Evolutionary conservation across 2,113 vertebrate genomes (phyloP).

Genomic region (Glareola pratincola): DNA sequence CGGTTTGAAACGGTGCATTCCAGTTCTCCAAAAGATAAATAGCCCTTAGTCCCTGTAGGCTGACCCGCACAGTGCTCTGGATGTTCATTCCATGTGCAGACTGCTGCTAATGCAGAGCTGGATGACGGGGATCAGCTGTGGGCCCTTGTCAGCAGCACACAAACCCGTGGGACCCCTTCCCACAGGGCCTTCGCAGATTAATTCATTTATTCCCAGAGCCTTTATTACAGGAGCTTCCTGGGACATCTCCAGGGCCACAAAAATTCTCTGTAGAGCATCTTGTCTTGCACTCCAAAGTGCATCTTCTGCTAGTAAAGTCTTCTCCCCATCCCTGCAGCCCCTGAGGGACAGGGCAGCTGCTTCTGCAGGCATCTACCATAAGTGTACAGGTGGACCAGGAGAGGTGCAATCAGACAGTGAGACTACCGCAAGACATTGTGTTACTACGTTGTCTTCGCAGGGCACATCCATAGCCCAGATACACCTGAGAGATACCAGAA

Average conservation of each 20-base stretch:
- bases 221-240: not conserved
- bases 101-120: not conserved
- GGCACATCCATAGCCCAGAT: not conserved
- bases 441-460: not conserved
- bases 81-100: not conserved
- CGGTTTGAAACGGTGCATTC: not conserved
- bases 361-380: not conserved
- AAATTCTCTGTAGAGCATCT: not conserved
- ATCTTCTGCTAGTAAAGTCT: no score
- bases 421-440: not conserved
- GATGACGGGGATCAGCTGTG: fast-evolving
- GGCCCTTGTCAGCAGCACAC: not conserved
- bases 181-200: not conserved
- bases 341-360: not conserved
- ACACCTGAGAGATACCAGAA: not conserved
- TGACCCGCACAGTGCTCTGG: not conserved
- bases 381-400: not conserved
- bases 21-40: not conserved
- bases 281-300: not conserved
- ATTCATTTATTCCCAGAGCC: not conserved
- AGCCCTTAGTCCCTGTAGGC: not conserved
- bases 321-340: not conserved
- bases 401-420: not conserved
- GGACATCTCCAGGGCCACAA: fast-evolving
- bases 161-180: not conserved